Evolutionary conservation across 2,888 invertebrate species (phyloP).

Genomic region (Lasioglossum vierecki): DNA sequence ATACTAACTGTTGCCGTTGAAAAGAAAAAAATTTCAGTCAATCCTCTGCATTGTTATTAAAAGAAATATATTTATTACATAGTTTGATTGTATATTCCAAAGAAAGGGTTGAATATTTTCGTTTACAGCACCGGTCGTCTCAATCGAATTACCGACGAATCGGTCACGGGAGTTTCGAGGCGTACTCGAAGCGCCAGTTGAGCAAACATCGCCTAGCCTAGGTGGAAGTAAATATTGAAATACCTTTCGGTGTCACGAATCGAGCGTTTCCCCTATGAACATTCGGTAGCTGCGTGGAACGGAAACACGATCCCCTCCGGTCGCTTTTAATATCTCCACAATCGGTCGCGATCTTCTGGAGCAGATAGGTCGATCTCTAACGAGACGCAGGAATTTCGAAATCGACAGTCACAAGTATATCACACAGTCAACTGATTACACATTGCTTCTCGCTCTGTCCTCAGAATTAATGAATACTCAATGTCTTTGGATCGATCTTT

Average conservation of each 20-base stretch:
- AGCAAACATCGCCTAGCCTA: conserved; percentile 8
- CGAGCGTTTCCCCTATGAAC: conserved; percentile 18
- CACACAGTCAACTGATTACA: background rate
- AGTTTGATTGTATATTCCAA: no score
- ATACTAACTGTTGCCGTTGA: background rate
- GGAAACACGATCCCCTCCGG: conserved; percentile 29
- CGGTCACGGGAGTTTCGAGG: conserved; percentile 4
- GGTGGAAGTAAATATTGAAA: conserved; percentile 46
- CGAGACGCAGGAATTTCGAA: background rate
- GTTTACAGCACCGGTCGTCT: background rate
- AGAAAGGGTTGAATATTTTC: background rate
- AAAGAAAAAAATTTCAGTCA: background rate
- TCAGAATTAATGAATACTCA: background rate
- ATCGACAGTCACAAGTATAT: conserved; percentile 2
- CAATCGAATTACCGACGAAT: background rate
- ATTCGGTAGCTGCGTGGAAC: conserved; percentile 34
- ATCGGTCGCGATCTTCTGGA: conserved; percentile 5
- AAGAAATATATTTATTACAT: no score
- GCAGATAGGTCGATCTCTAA: background rate
- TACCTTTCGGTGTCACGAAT: conserved; percentile 47
- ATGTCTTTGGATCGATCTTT: background rate
- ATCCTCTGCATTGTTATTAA: background rate
- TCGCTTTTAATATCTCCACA: conserved; percentile 17
- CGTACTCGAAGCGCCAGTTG: conserved; percentile 12
- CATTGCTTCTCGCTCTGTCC: conserved; percentile 14